Percentiles rank a stretch among this genome's conserved stretches.
phyloP scores from a whole-genome alignment of 2,888 invertebrate genomes.

The Drosophila silvestris region DNA sequence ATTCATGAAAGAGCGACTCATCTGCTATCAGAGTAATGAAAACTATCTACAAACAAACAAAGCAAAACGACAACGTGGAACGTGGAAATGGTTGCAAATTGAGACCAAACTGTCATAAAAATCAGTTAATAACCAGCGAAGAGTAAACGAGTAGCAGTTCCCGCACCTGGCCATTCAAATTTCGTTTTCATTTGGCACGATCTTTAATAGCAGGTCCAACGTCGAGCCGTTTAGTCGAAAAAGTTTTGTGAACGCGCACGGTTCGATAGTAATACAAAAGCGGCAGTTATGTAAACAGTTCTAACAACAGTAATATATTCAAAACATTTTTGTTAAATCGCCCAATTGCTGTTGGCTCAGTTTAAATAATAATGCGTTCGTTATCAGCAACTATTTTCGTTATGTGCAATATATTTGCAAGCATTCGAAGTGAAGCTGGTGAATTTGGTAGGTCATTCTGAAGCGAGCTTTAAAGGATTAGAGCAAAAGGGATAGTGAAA shows the following conservation, averaged over 20 bases:
- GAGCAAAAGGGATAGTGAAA: neutral
- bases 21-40: constrained; percentile 43
- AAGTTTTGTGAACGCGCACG: constrained; percentile 57
- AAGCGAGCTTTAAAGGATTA: neutral
- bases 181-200: constrained; percentile 72
- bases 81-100: constrained; percentile 64
- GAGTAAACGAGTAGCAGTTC: constrained; percentile 21
- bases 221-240: constrained; percentile 56
- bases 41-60: constrained; percentile 34
- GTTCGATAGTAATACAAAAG: constrained; percentile 38
- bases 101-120: constrained; percentile 78
- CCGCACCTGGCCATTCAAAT: constrained; percentile 55
- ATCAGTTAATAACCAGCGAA: constrained; percentile 71
- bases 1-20: constrained; percentile 22
- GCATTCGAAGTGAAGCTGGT: constrained; percentile 64
- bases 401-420: constrained; percentile 53
- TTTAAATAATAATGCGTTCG: constrained; percentile 41
- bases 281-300: constrained; percentile 24
- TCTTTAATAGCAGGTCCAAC: constrained; percentile 44
- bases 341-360: constrained; percentile 27
- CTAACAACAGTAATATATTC: neutral
- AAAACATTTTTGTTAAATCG: neutral
- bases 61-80: constrained; percentile 49
- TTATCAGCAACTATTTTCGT: constrained; percentile 44
- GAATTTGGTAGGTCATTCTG: constrained; percentile 72